Percentiles rank a stretch among this genome's conserved stretches.
These are phyloP conservation scores for Orthonychiurus folsomi DNA, from an alignment of 2,888 invertebrate genomes.

Conservation along the genomic window DNA sequence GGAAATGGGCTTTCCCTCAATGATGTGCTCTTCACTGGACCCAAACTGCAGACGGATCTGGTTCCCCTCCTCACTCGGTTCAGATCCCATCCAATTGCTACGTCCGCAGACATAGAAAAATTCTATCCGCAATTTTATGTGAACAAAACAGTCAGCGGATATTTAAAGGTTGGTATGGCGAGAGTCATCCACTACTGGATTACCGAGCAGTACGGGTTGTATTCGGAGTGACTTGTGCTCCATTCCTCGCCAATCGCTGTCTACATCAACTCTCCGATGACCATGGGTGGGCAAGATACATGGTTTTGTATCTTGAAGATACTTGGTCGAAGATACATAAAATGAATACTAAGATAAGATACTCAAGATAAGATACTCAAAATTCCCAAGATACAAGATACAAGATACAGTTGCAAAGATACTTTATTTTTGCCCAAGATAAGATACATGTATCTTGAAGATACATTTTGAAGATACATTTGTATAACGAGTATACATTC, in stretches of 20 bases:
- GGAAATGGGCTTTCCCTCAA: slow-evolving; percentile 5
- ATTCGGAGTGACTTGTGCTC: too few relatives aligned
- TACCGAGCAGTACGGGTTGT: too few relatives aligned
- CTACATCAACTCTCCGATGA: too few relatives aligned
- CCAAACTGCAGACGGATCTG: slow-evolving; percentile 4
- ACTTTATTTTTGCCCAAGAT: neutral
- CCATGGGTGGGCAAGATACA: slow-evolving; percentile 1
- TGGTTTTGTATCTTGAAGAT: slow-evolving; percentile 2
- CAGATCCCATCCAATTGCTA: neutral
- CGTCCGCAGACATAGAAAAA: slow-evolving; percentile 1
- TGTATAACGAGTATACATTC: neutral
- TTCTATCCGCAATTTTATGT: slow-evolving; percentile 6
- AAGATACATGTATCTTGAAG: slow-evolving; percentile 3
- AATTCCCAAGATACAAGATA: slow-evolving; percentile 5
- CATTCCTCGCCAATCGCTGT: too few relatives aligned
- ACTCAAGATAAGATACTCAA: slow-evolving; percentile 4
- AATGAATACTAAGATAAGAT: too few relatives aligned
- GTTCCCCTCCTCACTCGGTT: neutral
- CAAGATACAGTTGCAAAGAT: neutral
- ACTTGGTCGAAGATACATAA: slow-evolving; percentile 1
- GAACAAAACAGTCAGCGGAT: neutral
- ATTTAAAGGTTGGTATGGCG: neutral
- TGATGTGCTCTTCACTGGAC: neutral
- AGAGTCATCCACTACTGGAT: neutral
- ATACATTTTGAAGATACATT: neutral